Evolutionary conservation across 1,140 invertebrate species (phyloP), one percentile per base, ranked within the genome.

Genomic region (Ostrea edulis): DNA sequence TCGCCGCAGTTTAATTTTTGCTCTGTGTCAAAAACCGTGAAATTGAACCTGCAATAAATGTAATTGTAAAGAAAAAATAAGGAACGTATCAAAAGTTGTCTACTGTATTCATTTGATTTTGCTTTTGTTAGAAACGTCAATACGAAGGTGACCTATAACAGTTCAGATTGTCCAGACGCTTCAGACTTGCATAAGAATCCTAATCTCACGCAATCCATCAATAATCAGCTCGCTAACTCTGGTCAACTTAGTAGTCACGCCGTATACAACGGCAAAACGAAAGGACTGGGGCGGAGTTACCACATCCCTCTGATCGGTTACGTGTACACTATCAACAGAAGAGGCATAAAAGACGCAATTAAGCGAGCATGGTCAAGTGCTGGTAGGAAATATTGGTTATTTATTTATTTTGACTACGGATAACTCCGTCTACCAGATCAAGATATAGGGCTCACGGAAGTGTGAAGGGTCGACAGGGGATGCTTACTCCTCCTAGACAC

Each of bases 321-420:
- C 82, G 82, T 83, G 44, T 83, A 83, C 52, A 35, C 17, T 25
- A 83, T n/a, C 11, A 20, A 83, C 52, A 83, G 82, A 20, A 54
- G 52, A 51, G 20, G n/a, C 44, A 83, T 83, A 17, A 83, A 83
- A 20, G 11, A 51, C 20, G 52, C 44, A 11, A 83, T 83, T 53
- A 83, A 83, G 52, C 22, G 22, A 52, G n/a, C 82, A n/a, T 83
- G 82, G 82, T 53, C 82, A 22, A 54, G 52, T 22, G 82, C 82
- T n/a, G 52, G 82, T 83, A 83, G 25, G 7, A 14, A 29, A 81
- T 81, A 81, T 81, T 44, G 25, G n/a, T 20, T 20, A 62, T 62
- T 12, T 17, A 55, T 54, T 5, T 54, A 58, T 58, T 12, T 12
- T 17, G 20, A 58, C 14, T 58, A 58, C n/a, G n/a, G 4, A 58